A percentile compares a stretch with the other conserved stretches of the same genome.
Conservation (phyloP, 2,797 vertebrate species). For the Alauda arvensis region DNA sequence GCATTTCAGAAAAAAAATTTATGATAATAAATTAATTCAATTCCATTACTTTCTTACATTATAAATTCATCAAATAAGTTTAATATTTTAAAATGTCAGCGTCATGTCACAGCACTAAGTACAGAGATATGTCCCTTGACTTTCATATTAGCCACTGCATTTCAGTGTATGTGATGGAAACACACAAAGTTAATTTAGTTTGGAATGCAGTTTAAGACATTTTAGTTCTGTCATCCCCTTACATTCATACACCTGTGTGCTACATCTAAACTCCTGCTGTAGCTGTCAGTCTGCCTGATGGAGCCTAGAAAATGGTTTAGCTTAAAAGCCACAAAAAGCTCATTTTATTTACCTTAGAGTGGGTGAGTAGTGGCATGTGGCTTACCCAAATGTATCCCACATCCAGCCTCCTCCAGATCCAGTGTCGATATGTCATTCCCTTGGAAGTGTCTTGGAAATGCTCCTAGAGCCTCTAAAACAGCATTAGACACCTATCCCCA, state of each 20-base stretch:
- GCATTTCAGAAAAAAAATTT: slow-evolving; percentile 13
- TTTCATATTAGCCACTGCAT: neutral
- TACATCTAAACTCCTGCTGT: neutral
- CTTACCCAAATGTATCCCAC: neutral
- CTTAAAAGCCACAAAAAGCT: neutral
- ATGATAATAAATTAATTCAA: slow-evolving; percentile 4
- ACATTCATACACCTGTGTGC: neutral
- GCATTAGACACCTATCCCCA: neutral
- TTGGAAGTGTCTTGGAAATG: neutral
- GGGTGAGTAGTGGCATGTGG: neutral
- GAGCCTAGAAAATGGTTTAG: neutral
- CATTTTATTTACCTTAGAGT: neutral
- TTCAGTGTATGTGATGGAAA: neutral
- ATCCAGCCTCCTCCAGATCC: neutral
- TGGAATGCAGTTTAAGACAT: neutral
- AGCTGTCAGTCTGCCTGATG: neutral
- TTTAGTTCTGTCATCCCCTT: neutral
- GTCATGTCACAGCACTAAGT: neutral
- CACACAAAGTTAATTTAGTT: neutral
- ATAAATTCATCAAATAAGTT: neutral
- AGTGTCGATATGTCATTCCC: neutral
- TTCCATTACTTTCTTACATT: neutral
- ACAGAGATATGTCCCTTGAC: neutral
- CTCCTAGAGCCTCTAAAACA: neutral
- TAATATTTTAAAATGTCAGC: neutral